phyloP scores from a whole-genome alignment of 2,888 invertebrate genomes.

The Cylloceria caligata region DNA sequence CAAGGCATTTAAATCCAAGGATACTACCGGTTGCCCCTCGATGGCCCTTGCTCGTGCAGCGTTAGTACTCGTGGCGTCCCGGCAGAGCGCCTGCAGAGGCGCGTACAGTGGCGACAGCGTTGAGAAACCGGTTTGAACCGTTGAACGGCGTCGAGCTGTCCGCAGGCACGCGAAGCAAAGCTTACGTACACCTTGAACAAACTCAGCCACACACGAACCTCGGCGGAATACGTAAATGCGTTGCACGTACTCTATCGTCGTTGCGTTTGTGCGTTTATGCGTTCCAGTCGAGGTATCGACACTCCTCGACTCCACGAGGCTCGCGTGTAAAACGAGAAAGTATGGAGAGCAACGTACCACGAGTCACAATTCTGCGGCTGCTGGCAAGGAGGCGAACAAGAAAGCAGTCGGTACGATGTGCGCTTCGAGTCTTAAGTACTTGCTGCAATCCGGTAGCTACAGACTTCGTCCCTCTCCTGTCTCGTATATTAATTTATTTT shows the following conservation, averaged over 20 bases:
- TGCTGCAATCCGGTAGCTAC: background rate
- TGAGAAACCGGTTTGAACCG: conserved; percentile 73
- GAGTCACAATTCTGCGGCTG: conserved; percentile 14
- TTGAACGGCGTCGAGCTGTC: conserved; percentile 63
- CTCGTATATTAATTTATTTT: conserved; percentile 43
- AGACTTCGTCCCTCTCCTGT: conserved; percentile 15
- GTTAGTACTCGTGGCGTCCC: conserved; percentile 16
- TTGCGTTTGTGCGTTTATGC: conserved; percentile 30
- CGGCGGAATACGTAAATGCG: conserved; percentile 18
- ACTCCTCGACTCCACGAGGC: conserved; percentile 35
- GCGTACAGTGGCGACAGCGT: conserved; percentile 55
- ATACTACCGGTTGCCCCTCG: conserved; percentile 14
- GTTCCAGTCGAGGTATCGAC: conserved; percentile 27
- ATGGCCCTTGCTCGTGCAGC: background rate
- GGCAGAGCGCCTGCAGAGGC: conserved; percentile 24
- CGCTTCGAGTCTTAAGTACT: conserved; percentile 32
- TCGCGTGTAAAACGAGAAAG: conserved; percentile 53
- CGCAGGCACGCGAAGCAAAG: conserved; percentile 46
- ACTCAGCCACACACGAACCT: conserved; percentile 28
- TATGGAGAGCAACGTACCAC: conserved; percentile 58
- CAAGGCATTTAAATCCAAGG: conserved; percentile 44
- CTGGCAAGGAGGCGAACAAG: conserved; percentile 1
- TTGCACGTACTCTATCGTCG: conserved; percentile 24
- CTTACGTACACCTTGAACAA: conserved; percentile 44
- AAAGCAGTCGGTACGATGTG: conserved; percentile 23